Base-by-base conservation (phyloP, 2,113 vertebrate genomes). In the Dipodomys spectabilis region DNA sequence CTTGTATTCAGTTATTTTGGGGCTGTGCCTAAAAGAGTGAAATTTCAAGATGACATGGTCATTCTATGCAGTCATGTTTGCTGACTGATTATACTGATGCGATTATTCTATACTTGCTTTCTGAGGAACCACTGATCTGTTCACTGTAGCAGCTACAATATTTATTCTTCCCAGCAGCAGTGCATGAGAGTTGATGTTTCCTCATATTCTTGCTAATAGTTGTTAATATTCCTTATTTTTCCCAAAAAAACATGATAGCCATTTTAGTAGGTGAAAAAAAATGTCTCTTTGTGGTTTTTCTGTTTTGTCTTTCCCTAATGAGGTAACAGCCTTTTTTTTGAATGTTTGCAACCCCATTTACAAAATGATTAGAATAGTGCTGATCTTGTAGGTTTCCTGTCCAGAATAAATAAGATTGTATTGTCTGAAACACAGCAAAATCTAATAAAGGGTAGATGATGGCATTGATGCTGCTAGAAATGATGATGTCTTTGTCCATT, bases 261-360 rank as follows among this genome's bases (percentile, higher is more conserved):
- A 44, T 83, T 67, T 16, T 85, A 35, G 32, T 35, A 91, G 35
- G 30, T 71, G 27, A 75, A 69, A 64, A 69, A 64, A 57, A 1
- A 32, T 39, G 2, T 64, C 30, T 92, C 49, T 3, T 9, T 53
- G 8, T 87, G 77, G 12, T 67, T 60, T 86, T 93, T 91, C 8
- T 11, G 4, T 82, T 78, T 64, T 83, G 62, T 57, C 45, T 83
- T 87, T 92, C 39, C 64, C 71, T 53, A 71, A 15, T 67, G 44
- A 96, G 60, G 25, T 85, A 92, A 62, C 23, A 74, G 28, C 27
- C 2, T 94, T 23, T 39, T 35, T 39, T 49, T 72, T 77, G 35
- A 86, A 53, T 22, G 19, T 86, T 53, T 90, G 79, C 6, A 65
- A 90, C 10, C 22, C 18, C 22, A 27, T 87, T 94, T 81, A 88